Evolutionary conservation across 2,888 invertebrate species (phyloP), one percentile per base, ranked within the genome.

Genomic region (Sarcophaga carnaria): DNA sequence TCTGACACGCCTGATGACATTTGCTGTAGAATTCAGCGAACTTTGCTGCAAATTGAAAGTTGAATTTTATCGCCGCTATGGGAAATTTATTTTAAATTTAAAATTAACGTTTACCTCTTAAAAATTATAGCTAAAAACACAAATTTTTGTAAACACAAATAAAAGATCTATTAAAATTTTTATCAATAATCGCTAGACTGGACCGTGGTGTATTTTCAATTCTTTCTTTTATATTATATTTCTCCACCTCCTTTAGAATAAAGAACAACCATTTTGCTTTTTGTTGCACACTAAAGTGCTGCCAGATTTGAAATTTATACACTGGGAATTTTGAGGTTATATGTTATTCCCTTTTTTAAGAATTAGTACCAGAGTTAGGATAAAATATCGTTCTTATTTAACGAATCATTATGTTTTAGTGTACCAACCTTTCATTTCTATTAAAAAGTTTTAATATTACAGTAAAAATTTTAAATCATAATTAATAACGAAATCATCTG

Each of bases 1-100:
- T 97, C 97, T 96, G 96, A 96, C 96, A 97, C 96, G 96, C 96
- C 96, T 96, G 97, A 96, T 96, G 96, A 97, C 97, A 97, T 97
- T 96, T 96, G 96, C 96, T 90, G 91, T 90, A 89, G 80, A 90
- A 89, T 91, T 90, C 90, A 90, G 89, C 89, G 89, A 89, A 89
- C 90, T 90, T 91, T 91, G 89, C 90, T 92, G 89, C 82, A 90
- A 90, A 88, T 80, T 77, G 54, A 80, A 88, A 84, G 87, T 71
- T 72, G 76, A 66, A 85, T 83, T 75, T 83, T 83, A 81, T 71
- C 70, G 81, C 71, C 74, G 74, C 78, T 79, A 71, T 74, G 72
- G 22, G 20, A 59, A 69, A 59, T 64, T 62, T 27, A 47, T 20
- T 25, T 66, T 62, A 37, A 69, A 37, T 74, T 64, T 69, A 37